Conservation (phyloP, 2,888 invertebrate genomes). For the Epinotia demarniana region DNA sequence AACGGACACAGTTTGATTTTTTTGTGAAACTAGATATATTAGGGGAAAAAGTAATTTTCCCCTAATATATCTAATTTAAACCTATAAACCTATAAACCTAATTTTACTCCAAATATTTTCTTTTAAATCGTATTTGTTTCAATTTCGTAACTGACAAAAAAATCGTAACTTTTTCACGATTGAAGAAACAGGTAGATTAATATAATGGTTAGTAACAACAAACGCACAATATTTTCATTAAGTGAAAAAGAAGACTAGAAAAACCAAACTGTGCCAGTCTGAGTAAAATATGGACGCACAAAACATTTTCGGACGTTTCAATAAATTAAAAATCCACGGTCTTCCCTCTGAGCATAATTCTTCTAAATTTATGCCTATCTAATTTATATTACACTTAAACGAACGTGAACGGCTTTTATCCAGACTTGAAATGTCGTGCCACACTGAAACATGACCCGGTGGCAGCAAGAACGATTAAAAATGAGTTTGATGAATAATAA, state of each 20-base stretch:
- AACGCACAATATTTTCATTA: background rate
- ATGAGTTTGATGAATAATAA: background rate
- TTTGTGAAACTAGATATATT: background rate
- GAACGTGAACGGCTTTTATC: conserved; percentile 47
- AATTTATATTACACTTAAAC: conserved; percentile 67
- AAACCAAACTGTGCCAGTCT: conserved; percentile 35
- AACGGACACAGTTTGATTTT: conserved; percentile 26
- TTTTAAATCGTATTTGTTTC: background rate
- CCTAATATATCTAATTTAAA: too few relatives aligned
- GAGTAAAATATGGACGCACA: conserved; percentile 46
- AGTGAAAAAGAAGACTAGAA: background rate
- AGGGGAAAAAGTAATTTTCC: too few relatives aligned
- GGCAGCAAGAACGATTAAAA: background rate
- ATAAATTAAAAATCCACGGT: conserved; percentile 53
- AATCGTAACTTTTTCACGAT: conserved; percentile 1
- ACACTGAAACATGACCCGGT: background rate
- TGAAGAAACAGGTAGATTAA: background rate
- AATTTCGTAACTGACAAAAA: too few relatives aligned
- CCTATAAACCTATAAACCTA: too few relatives aligned
- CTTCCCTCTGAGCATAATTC: conserved; percentile 72
- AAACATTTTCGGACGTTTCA: conserved; percentile 55
- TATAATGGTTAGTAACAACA: background rate
- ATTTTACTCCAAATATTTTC: background rate
- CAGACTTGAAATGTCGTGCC: conserved; percentile 3
- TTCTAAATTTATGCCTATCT: conserved; percentile 79